Conservation (phyloP, 2,888 invertebrate genomes). For the Heliconius hortense region DNA sequence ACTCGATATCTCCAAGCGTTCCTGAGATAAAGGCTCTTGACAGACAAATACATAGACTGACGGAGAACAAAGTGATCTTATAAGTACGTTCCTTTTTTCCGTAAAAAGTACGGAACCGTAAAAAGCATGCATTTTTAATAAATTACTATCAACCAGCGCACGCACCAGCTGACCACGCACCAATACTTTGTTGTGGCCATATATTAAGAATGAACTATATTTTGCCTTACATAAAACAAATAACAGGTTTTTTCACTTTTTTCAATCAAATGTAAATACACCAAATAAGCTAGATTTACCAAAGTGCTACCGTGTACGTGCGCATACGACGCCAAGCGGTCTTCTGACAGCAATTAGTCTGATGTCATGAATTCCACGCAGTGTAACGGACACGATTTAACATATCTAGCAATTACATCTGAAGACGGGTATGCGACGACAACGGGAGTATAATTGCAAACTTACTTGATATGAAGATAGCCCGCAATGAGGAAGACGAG, state of each 20-base stretch:
- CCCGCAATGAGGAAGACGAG: constrained; percentile 38
- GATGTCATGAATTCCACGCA: constrained; percentile 57
- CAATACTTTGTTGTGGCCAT: neutral
- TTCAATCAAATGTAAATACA: neutral
- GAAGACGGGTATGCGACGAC: constrained; percentile 37
- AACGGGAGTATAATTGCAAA: constrained; percentile 38
- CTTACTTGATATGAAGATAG: constrained; percentile 38
- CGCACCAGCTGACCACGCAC: neutral
- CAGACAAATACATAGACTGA: too few relatives aligned
- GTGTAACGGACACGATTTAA: constrained; percentile 40
- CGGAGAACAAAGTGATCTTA: too few relatives aligned
- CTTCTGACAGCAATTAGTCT: constrained; percentile 67
- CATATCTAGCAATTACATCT: constrained; percentile 42
- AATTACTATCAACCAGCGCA: too few relatives aligned
- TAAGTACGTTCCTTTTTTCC: too few relatives aligned
- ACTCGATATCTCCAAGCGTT: too few relatives aligned
- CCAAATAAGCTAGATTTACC: neutral
- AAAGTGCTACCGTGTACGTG: constrained; percentile 62
- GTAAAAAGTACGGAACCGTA: too few relatives aligned
- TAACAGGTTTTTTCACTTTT: neutral
- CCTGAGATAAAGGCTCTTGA: too few relatives aligned
- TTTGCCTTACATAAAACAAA: neutral
- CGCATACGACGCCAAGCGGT: constrained; percentile 65
- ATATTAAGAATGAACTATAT: constrained; percentile 4
- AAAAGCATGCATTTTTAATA: neutral